A percentile compares a stretch with the other conserved stretches of the same genome.
Conservation (phyloP, 37 sponge, comb jelly and placozoan species). For the Agelas oroides region DNA sequence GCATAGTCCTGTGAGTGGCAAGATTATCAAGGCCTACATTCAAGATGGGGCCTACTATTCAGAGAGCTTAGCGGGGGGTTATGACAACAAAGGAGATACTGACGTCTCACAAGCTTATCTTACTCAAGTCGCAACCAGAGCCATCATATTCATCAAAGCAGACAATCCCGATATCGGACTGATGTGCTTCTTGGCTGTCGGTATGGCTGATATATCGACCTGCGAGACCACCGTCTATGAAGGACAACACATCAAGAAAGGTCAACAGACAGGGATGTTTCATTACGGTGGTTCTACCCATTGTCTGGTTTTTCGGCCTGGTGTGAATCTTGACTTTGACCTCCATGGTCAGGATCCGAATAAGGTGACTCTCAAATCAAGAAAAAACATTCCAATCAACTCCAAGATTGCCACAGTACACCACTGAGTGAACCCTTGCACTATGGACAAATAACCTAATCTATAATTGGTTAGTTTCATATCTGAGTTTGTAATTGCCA, state of each 20-base stretch:
- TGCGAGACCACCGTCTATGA: conserved; percentile 26
- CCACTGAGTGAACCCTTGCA: too few relatives aligned
- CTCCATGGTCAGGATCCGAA: background rate
- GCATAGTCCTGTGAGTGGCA: conserved; percentile 51
- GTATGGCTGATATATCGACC: conserved; percentile 49
- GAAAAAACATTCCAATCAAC: conserved; percentile 18
- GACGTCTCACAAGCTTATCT: conserved; percentile 33
- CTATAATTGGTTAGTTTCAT: too few relatives aligned
- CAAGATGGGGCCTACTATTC: conserved; percentile 40
- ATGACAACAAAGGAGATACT: conserved; percentile 4
- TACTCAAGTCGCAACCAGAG: conserved; percentile 33
- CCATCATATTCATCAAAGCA: conserved; percentile 23
- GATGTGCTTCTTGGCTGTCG: conserved; percentile 45
- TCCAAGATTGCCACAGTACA: conserved; percentile 37
- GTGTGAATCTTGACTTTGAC: conserved; percentile 36
- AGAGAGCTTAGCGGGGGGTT: background rate
- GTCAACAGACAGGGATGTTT: conserved; percentile 42
- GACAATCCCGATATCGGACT: conserved; percentile 23
- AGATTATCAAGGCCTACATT: conserved; percentile 13
- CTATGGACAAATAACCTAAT: too few relatives aligned
- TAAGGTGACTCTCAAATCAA: too few relatives aligned
- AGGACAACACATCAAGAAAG: conserved; percentile 30
- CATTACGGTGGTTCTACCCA: conserved; percentile 52
- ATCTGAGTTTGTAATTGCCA: too few relatives aligned
- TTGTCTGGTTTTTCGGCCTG: conserved; percentile 34